These are phyloP conservation scores for Papilio dardanus DNA, from an alignment of 1,140 invertebrate genomes.

Conservation along the genomic window DNA sequence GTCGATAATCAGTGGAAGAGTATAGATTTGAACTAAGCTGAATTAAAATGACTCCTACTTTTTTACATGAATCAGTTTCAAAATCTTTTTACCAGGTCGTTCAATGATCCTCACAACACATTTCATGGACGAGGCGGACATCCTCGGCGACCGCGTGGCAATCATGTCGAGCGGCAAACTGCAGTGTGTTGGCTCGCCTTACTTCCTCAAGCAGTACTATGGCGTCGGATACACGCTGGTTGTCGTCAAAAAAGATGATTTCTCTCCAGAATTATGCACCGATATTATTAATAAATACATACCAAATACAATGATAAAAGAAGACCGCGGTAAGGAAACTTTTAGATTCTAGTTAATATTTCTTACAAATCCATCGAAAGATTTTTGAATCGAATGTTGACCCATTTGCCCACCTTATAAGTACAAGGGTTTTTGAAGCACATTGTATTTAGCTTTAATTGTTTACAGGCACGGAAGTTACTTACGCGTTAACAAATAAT, in stretches of 20 bases:
- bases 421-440: neutral
- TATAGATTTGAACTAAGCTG: too few species aligned
- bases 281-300: conserved; percentile 63
- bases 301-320: conserved; percentile 56
- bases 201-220: conserved; percentile 86
- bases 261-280: conserved; percentile 56
- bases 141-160: conserved; percentile 95
- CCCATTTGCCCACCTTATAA: neutral
- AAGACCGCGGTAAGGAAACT: conserved; percentile 61
- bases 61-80: too few species aligned
- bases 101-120: conserved; percentile 97
- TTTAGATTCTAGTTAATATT: conserved; percentile 6
- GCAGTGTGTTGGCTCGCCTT: conserved; percentile 85
- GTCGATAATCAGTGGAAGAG: too few species aligned
- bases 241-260: conserved; percentile 71
- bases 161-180: conserved; percentile 93
- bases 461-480: conserved; percentile 79
- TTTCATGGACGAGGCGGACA: conserved; percentile 99
- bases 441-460: conserved; percentile 6
- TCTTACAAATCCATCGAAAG: neutral
- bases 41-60: too few species aligned
- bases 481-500: conserved; percentile 79
- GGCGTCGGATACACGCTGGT: conserved; percentile 90
- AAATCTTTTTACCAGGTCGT: conserved; percentile 70
- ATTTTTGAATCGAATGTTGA: neutral